Evolutionary conservation across 2,113 vertebrate species (phyloP).

Genomic region (Sphaerodactylus townsendi): DNA sequence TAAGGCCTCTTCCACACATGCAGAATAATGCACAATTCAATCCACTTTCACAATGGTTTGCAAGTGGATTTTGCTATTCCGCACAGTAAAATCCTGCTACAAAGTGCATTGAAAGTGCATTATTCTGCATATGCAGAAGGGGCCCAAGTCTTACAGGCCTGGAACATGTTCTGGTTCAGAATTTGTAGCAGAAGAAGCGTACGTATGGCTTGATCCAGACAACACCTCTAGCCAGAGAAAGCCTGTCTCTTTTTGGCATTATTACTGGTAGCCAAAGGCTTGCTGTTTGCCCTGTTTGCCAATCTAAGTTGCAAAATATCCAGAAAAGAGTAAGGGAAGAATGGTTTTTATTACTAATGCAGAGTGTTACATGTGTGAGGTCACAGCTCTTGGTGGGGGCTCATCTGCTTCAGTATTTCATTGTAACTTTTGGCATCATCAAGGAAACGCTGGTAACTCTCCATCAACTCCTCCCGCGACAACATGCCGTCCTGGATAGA

Average conservation of each 20-base stretch:
- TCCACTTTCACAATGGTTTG: too few species aligned
- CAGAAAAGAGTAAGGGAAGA: neutral
- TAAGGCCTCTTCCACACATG: too few species aligned
- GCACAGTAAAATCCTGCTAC: too few species aligned
- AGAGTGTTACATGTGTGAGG: constrained; percentile 10
- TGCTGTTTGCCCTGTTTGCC: neutral
- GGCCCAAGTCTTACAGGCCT: too few species aligned
- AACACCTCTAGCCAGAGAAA: neutral
- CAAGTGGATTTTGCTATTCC: too few species aligned
- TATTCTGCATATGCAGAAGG: too few species aligned
- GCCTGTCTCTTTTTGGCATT: neutral
- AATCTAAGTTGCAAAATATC: neutral
- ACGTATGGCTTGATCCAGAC: too few species aligned
- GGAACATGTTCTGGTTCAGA: too few species aligned
- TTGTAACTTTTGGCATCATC: constrained; percentile 1
- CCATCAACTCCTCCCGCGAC: neutral
- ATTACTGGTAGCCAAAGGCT: neutral
- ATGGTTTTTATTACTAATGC: constrained; percentile 17
- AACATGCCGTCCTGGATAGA: constrained; percentile 21
- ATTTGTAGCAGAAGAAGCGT: neutral
- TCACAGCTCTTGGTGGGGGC: constrained; percentile 11
- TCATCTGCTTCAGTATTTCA: neutral
- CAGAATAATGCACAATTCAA: too few species aligned
- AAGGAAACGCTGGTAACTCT: neutral
- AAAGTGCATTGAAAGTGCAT: too few species aligned